These are phyloP conservation scores for Halcyon chelicuti DNA, from an alignment of 2,797 vertebrate species.

Conservation along the genomic window DNA sequence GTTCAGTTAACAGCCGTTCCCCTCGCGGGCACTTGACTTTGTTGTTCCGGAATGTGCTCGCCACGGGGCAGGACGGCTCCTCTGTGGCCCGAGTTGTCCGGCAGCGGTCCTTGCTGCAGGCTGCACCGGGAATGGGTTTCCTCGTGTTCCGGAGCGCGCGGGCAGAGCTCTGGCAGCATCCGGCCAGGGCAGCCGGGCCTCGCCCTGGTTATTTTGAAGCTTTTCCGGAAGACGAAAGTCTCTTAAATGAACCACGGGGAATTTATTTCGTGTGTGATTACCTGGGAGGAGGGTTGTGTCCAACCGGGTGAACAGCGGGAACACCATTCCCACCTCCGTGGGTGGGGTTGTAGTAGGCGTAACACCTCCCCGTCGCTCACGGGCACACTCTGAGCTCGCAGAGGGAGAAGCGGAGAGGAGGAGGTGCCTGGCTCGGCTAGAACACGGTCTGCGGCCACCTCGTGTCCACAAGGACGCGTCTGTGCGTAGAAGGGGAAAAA, in stretches of 20 bases:
- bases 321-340: neutral
- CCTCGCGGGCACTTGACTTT: neutral
- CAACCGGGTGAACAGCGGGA: neutral
- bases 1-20: neutral
- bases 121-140: neutral
- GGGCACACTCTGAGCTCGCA: neutral
- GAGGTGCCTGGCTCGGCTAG: neutral
- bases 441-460: neutral
- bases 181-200: neutral
- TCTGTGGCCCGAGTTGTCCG: neutral
- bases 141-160: neutral
- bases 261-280: neutral
- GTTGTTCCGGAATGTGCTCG: neutral
- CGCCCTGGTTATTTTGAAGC: neutral
- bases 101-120: neutral
- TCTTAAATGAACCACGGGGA: neutral
- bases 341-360: neutral
- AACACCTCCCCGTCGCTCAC: neutral
- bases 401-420: accelerated
- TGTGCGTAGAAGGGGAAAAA: neutral
- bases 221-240: constrained; percentile 4
- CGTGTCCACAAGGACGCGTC: no score
- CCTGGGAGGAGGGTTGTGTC: neutral
- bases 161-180: neutral
- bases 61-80: neutral